Evolutionary conservation across 2,797 vertebrate genomes (phyloP), one percentile per base, ranked within the genome.

Genomic region (Neosilurus mollespiculum): DNA sequence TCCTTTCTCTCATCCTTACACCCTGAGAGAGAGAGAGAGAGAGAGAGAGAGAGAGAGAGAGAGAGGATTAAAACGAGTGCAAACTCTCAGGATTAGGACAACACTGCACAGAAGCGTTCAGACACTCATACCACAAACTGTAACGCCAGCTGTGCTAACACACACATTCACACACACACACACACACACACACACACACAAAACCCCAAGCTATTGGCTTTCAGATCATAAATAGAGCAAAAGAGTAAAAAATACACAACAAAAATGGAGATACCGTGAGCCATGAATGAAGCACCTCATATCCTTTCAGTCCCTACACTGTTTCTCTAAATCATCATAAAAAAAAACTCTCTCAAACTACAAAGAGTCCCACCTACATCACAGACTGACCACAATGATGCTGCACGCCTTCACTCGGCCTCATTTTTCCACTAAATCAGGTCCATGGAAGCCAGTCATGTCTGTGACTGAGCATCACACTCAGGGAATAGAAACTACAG

Each of bases 81-180:
- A 87, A 81, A 77, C 58, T 49, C 77, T 71, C 82, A 86, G 62
- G 69, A 81, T 71, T 80, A 78, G 76, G 85, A 61, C 76, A 73
- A 61, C 76, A 73, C 73, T 59, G 12, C 54, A 37, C 73, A 59
- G 73, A 76, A 76, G 73, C 72, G 12, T 59, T 77, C 73, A 76
- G 73, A 77, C 73, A 20, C 72, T 58, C 72, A 58, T 53, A 61
- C 83, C 81, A 87, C 81, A 73, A 81, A 84, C 82, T 88, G 82
- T 82, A 73, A 86, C 64, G 84, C 86, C 88, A 89, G 86, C 87
- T 89, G 86, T 85, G 79, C 86, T 81, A 84, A 88, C 87, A 89
- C 72, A 80, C 81, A 83, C 77, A 77, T 61, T 73, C 58, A 81
- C 62, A 75, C 56, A 58, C 56, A 12, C 58, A 59, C 58, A 59